These are phyloP conservation scores for Gymnoscelis rufifasciata DNA, from an alignment of 2,888 invertebrate species.

Conservation along the genomic window DNA sequence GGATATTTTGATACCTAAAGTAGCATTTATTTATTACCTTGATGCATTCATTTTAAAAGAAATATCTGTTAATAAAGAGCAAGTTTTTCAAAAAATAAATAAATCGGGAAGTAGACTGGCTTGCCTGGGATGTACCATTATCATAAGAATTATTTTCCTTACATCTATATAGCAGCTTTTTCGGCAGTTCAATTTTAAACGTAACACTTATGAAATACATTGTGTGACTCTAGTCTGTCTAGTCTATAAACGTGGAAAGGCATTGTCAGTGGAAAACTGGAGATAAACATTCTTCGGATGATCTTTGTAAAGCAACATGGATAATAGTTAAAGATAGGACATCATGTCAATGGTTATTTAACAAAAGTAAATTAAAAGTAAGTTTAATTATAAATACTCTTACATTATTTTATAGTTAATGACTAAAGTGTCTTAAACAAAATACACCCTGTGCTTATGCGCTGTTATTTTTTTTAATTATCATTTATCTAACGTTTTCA, in stretches of 20 bases:
- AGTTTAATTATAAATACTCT: constrained; percentile 30
- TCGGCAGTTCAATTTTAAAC: constrained; percentile 23
- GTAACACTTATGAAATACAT: constrained; percentile 21
- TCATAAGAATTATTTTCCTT: constrained; percentile 31
- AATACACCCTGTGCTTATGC: constrained; percentile 57
- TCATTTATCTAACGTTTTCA: constrained; percentile 32
- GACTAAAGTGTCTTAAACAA: constrained; percentile 38
- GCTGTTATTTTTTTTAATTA: constrained; percentile 40
- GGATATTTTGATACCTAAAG: neutral
- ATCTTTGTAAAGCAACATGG: no score
- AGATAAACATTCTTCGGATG: no score
- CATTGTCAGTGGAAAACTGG: constrained; percentile 3
- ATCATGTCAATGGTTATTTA: no score
- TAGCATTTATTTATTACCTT: neutral
- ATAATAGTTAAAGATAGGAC: no score
- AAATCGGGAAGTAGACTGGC: constrained; percentile 20
- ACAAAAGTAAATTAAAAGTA: no score
- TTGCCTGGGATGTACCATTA: constrained; percentile 19
- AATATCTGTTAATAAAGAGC: no score
- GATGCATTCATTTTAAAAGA: neutral
- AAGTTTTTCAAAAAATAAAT: no score
- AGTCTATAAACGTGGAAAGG: constrained; percentile 11
- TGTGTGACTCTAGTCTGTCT: constrained; percentile 7
- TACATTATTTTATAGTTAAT: constrained; percentile 24
- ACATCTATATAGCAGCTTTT: constrained; percentile 23